These are phyloP conservation scores for Cerceris rybyensis DNA, from an alignment of 2,888 invertebrate genomes.

Conservation along the genomic window DNA sequence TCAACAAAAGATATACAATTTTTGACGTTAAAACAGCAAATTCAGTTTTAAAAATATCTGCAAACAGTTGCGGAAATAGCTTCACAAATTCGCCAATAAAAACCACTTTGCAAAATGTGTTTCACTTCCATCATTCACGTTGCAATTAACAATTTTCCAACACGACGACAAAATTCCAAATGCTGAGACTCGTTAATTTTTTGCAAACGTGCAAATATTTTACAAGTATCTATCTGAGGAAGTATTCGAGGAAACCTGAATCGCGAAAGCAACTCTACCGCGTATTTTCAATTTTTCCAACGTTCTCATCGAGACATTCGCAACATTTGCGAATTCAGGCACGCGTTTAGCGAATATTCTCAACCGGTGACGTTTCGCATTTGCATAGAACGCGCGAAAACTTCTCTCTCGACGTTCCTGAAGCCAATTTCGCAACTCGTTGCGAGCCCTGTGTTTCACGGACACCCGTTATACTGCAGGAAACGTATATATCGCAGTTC, in stretches of 20 bases:
- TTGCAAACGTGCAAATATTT: too few species aligned
- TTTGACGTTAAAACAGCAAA: too few species aligned
- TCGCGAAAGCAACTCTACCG: background rate
- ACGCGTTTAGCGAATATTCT: constrained; percentile 12
- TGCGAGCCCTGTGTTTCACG: background rate
- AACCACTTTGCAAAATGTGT: too few species aligned
- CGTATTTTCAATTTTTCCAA: background rate
- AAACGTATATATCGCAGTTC: background rate
- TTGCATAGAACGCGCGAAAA: constrained; percentile 13
- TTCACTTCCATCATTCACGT: too few species aligned
- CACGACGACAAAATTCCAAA: too few species aligned
- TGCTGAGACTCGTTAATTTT: too few species aligned
- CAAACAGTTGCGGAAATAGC: too few species aligned
- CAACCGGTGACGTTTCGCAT: constrained; percentile 5
- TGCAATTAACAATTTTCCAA: too few species aligned
- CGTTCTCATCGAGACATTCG: background rate
- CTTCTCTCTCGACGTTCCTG: constrained; percentile 5
- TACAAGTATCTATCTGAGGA: too few species aligned
- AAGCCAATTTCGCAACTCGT: constrained; percentile 3
- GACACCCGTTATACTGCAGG: background rate
- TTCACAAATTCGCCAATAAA: too few species aligned
- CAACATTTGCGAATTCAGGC: background rate
- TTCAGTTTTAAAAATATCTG: too few species aligned
- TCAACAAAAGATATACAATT: too few species aligned
- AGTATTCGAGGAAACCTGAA: background rate